A percentile compares a stretch with the other conserved stretches of the same genome.
These are phyloP conservation scores for Glaucopsyche alexis DNA, from an alignment of 2,888 invertebrate species.

Conservation along the genomic window DNA sequence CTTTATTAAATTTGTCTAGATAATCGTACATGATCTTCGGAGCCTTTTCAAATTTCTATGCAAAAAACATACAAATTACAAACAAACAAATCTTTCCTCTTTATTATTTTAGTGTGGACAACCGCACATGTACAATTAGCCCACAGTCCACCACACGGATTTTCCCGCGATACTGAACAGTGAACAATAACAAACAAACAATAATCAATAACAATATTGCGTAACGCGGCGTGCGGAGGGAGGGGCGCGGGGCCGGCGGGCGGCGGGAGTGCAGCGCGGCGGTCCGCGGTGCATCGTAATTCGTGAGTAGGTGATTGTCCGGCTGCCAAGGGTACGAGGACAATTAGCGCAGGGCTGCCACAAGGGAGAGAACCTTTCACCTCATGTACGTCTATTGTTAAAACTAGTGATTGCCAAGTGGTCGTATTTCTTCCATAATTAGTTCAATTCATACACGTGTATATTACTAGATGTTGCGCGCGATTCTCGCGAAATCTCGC, in stretches of 20 bases:
- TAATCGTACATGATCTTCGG: not conserved
- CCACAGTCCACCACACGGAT: not conserved
- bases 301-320: not conserved
- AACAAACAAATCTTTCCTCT: no score
- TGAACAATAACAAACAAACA: not conserved
- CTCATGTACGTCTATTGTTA: no score
- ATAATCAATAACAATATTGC: conserved; percentile 3
- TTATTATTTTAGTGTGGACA: no score
- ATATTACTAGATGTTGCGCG: no score
- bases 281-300: not conserved
- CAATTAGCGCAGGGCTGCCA: not conserved
- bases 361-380: not conserved
- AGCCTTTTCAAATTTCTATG: no score
- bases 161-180: no score
- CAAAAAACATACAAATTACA: no score
- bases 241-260: not conserved
- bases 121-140: not conserved
- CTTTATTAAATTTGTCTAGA: no score
- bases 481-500: no score
- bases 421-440: no score
- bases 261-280: not conserved
- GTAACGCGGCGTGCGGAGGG: not conserved
- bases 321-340: not conserved
- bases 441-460: no score
- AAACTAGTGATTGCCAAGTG: no score